Evolutionary conservation across 2,888 invertebrate species (phyloP).

Genomic region (Drosophila recens): DNA sequence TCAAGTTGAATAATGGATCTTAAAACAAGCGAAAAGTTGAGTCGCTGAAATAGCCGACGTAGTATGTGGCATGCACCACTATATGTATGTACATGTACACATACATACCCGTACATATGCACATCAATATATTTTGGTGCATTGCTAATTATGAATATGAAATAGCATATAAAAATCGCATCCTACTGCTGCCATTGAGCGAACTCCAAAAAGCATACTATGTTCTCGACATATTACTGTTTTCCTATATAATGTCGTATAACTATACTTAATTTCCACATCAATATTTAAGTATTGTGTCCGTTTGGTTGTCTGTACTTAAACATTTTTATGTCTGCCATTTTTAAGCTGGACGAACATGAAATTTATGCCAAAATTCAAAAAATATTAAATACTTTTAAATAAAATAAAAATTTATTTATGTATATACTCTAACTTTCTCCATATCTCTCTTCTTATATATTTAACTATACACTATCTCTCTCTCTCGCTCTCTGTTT

Average conservation of each 20-base stretch:
- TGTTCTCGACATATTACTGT: slow-evolving; percentile 59
- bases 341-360: slow-evolving; percentile 71
- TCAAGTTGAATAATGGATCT: slow-evolving; percentile 74
- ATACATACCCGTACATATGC: neutral
- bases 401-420: slow-evolving; percentile 43
- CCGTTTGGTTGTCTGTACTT: slow-evolving; percentile 84
- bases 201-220: slow-evolving; percentile 69
- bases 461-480: slow-evolving; percentile 23
- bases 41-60: slow-evolving; percentile 77
- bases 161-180: slow-evolving; percentile 26
- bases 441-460: slow-evolving; percentile 23
- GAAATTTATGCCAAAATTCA: slow-evolving; percentile 68
- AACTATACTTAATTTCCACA: slow-evolving; percentile 68
- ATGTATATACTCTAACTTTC: slow-evolving; percentile 52
- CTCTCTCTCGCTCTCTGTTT: slow-evolving; percentile 36
- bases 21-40: slow-evolving; percentile 73
- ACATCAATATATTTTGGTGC: slow-evolving; percentile 37
- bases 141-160: slow-evolving; percentile 9
- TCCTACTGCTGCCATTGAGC: slow-evolving; percentile 75
- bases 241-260: slow-evolving; percentile 56
- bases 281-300: slow-evolving; percentile 77
- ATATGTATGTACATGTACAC: slow-evolving; percentile 29
- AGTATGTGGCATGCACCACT: slow-evolving; percentile 57
- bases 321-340: slow-evolving; percentile 85
- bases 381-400: slow-evolving; percentile 46